These are phyloP conservation scores for Siniperca knerii DNA, from an alignment of 2,113 vertebrate species.

Conservation along the genomic window DNA sequence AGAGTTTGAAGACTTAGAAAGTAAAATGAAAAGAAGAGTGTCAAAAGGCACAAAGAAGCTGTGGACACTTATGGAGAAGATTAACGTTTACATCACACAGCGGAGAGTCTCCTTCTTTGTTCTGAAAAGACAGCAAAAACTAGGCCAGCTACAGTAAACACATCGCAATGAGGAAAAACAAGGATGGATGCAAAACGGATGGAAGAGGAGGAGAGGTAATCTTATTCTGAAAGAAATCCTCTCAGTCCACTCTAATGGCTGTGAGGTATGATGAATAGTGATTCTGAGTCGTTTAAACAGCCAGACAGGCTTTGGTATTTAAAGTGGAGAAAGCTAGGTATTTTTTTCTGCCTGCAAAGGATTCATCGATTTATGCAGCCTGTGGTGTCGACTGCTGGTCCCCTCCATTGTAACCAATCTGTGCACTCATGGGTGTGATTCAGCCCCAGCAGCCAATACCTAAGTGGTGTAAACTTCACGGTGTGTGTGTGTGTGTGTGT, in stretches of 20 bases:
- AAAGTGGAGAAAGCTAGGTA: slow-evolving; percentile 39
- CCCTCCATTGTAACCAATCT: slow-evolving; percentile 50
- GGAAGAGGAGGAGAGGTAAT: slow-evolving; percentile 38
- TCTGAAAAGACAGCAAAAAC: slow-evolving; percentile 37
- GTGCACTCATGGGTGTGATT: slow-evolving; percentile 46
- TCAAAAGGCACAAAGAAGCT: background rate
- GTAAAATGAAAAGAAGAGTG: slow-evolving; percentile 12
- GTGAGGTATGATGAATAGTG: slow-evolving; percentile 56
- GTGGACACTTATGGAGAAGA: slow-evolving; percentile 31
- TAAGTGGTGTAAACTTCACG: slow-evolving; percentile 48
- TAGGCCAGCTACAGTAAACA: slow-evolving; percentile 35
- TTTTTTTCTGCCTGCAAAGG: slow-evolving; percentile 31
- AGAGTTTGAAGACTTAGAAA: slow-evolving; percentile 5
- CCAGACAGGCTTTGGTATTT: slow-evolving; percentile 37
- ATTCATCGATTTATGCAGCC: slow-evolving; percentile 61
- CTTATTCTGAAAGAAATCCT: slow-evolving; percentile 56
- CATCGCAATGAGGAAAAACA: slow-evolving; percentile 28
- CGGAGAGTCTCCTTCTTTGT: slow-evolving; percentile 6
- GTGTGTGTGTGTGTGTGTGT: slow-evolving; percentile 28
- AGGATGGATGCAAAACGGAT: slow-evolving; percentile 48
- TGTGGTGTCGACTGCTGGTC: slow-evolving; percentile 27
- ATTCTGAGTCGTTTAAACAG: slow-evolving; percentile 45
- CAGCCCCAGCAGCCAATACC: slow-evolving; percentile 37
- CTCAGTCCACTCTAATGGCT: slow-evolving; percentile 41
- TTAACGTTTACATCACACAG: background rate